Evolutionary conservation across 2,888 invertebrate genomes (phyloP), one percentile per base, ranked within the genome.

Genomic region (Callyntrura sp.): DNA sequence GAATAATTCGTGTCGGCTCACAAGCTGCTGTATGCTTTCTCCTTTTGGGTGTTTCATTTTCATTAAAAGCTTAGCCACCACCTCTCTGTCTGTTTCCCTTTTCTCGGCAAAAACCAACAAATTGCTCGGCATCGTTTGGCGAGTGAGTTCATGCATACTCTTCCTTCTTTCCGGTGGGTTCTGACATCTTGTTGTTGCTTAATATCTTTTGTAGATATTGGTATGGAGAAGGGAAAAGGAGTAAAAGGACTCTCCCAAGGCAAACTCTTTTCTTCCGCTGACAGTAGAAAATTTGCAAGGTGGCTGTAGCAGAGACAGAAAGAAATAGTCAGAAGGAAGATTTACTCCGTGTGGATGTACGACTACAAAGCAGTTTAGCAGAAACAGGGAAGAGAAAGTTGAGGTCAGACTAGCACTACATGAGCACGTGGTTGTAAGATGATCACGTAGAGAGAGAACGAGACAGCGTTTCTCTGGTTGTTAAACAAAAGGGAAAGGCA

Each of bases 161-260:
- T 35, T 35, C 35, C 20, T 20, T 23, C 17, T 48, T 1, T 45
- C 78, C 55, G 17, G 20, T 35, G 48, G 1, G 12, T 55, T 35
- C 35, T 35, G 35, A 35, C 2, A 35, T 6, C 55, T 23, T 62
- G 9, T 65, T 65, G 28, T 14, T 28, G 25, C 65, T n/a, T n/a
- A 65, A 28, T 28, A 17, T 60, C 23, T 60, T n/a, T n/a, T 20
- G 60, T 23, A 5, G 1, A 6, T 20, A 60, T 20, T 60, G 8
- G 17, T 20, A 35, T 60, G 20, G 14, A 65, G 12, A 23, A 65
- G 28, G 1, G 28, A 14, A 70, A 17, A 28, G 55, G 70, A 70
- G 68, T 84, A 84, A 84, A 84, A 35, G 28, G 51, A 73, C 35
- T 25, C 28, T 28, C 20, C 28, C 57, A 28, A 51, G 28, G 6